A percentile compares a stretch with the other conserved stretches of the same genome.
These are phyloP conservation scores for Pheosia gnoma DNA, from an alignment of 2,888 invertebrate species.

Conservation along the genomic window DNA sequence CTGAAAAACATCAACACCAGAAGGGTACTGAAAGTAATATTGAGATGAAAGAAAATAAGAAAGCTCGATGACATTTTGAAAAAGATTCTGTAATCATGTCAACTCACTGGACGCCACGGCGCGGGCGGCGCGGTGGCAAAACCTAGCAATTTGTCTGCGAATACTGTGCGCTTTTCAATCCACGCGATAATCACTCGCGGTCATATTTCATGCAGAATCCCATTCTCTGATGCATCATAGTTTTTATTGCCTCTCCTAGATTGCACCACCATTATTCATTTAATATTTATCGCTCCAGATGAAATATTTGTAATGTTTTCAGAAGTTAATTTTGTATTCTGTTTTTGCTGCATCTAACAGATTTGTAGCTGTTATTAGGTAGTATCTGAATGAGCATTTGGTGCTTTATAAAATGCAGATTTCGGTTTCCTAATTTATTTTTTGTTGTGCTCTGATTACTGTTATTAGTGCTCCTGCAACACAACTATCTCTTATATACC, in stretches of 20 bases:
- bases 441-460: neutral
- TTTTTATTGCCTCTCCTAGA: neutral
- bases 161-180: neutral
- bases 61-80: neutral
- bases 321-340: neutral
- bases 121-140: neutral
- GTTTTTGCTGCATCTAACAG: slow-evolving; percentile 1
- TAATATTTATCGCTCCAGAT: slow-evolving; percentile 1
- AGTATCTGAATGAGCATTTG: neutral
- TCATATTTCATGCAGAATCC: neutral
- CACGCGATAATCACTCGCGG: neutral
- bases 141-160: neutral
- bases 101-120: neutral
- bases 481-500: too few relatives aligned
- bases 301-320: slow-evolving; percentile 1
- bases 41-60: too few relatives aligned
- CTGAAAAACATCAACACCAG: too few relatives aligned
- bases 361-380: neutral
- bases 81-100: neutral
- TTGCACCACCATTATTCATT: neutral
- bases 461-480: neutral
- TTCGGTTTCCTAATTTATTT: neutral
- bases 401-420: neutral
- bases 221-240: neutral
- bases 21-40: too few relatives aligned